Evolutionary conservation across 1,140 invertebrate genomes (phyloP), one percentile per base, ranked within the genome.

Genomic region (Gryon sp.): DNA sequence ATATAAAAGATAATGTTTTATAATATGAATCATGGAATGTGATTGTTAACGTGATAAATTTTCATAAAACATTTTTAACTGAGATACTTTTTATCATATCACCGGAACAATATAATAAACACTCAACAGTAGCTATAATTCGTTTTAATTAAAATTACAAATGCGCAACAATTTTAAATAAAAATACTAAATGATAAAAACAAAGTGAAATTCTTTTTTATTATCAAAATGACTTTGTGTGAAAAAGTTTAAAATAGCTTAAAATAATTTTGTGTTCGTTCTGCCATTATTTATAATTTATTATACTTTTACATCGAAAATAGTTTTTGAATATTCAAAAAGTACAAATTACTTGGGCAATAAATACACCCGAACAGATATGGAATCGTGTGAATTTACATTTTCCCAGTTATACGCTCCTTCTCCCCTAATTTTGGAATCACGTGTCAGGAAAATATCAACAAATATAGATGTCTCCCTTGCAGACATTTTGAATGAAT

Each of bases 361-460:
- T 24, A 30, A 30, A 57, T 41, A 60, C 12, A 20, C 11, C 45
- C 28, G 28, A 34, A 48, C n/a, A 18, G 4, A 26, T 26, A 48
- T 9, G 24, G 38, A 48, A 62, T 62, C 20, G 32, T 48, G 41
- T 48, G 41, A 48, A 62, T 48, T 36, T 38, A n/a, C 38, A 48
- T 62, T 36, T 48, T 52, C 32, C 30, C 36, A 48, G 18, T 22
- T 45, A n/a, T 28, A 4, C 30, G 9, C 22, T 34, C n/a, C 15
- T 32, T 28, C 14, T 8, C 15, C n/a, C 32, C 45, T 30, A 40
- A 19, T 28, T 50, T 12, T 19, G n/a, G 28, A 22, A 19, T 45
- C 24, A 34, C 19, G 38, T 34, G 18, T 30, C 12, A 12, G 18
- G 11, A 45, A 53, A 53, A 45, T 30, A 53, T 53, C 36, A 53